These are phyloP conservation scores for Andricus grossulariae DNA, from an alignment of 1,140 invertebrate species.

Conservation along the genomic window DNA sequence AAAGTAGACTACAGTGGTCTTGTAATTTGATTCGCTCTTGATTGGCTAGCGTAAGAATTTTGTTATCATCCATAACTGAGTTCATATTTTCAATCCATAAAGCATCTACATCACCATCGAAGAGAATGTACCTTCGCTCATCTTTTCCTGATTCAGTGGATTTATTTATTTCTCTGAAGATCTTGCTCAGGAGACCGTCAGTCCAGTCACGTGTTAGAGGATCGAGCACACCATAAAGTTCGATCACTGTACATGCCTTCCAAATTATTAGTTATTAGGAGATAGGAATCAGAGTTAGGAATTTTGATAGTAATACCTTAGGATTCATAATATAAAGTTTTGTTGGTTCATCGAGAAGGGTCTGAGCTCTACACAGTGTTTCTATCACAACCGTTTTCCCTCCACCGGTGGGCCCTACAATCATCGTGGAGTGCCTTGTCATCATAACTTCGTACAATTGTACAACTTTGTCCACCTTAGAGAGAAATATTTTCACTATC, in stretches of 20 bases:
- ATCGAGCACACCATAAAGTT: constrained; percentile 93
- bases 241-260: constrained; percentile 90
- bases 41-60: constrained; percentile 90
- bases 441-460: constrained; percentile 96
- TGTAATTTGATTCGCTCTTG: constrained; percentile 91
- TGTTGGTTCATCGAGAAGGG: constrained; percentile 84
- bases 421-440: constrained; percentile 93
- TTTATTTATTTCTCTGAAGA: constrained; percentile 93
- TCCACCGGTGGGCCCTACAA: constrained; percentile 93
- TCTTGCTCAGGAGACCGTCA: constrained; percentile 92
- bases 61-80: constrained; percentile 97
- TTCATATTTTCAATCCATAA: constrained; percentile 98
- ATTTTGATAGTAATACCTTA: constrained; percentile 78
- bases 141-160: constrained; percentile 80
- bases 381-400: constrained; percentile 92
- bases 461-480: constrained; percentile 89
- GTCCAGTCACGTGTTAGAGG: constrained; percentile 92
- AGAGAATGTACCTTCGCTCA: constrained; percentile 89
- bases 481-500: background rate
- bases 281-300: background rate
- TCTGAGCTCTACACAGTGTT: constrained; percentile 86
- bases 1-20: constrained; percentile 89
- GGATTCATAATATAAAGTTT: constrained; percentile 88
- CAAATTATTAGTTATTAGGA: background rate
- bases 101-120: constrained; percentile 95